phyloP scores from a whole-genome alignment of 2,888 invertebrate species.

The Drosophila emarginata region DNA sequence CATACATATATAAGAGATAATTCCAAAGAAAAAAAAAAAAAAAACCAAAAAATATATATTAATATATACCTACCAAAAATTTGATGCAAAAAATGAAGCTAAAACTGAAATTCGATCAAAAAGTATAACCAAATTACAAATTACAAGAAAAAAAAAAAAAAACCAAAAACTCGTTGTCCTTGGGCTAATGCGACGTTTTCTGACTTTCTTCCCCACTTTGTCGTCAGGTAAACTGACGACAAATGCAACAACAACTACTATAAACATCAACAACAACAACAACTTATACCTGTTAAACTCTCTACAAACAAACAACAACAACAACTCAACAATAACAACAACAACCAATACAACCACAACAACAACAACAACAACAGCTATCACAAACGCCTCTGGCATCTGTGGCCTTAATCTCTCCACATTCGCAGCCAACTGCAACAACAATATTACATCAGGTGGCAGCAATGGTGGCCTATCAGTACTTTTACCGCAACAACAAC shows the following conservation, averaged over 20 bases:
- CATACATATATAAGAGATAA: conserved; percentile 36
- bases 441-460: conserved; percentile 41
- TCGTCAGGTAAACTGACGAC: conserved; percentile 84
- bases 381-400: conserved; percentile 79
- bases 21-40: conserved; percentile 29
- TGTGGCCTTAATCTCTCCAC: conserved; percentile 81
- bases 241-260: conserved; percentile 79
- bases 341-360: conserved; percentile 32
- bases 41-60: conserved; percentile 27
- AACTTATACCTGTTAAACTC: conserved; percentile 23
- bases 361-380: conserved; percentile 76
- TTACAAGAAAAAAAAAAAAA: too few species aligned
- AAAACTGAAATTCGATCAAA: conserved; percentile 31
- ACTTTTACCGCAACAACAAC: conserved; percentile 46
- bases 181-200: conserved; percentile 84
- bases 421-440: conserved; percentile 77
- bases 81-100: conserved; percentile 15
- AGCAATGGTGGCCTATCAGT: conserved; percentile 30
- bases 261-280: conserved; percentile 57
- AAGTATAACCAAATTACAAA: conserved; percentile 23
- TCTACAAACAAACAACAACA: conserved; percentile 62
- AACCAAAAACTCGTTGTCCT: conserved; percentile 74
- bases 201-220: conserved; percentile 82
- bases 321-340: conserved; percentile 55
- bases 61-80: neutral